Percentiles rank a stretch among this genome's conserved stretches.
These are phyloP conservation scores for Platalea minor DNA, from an alignment of 2,797 vertebrate genomes.

Conservation along the genomic window DNA sequence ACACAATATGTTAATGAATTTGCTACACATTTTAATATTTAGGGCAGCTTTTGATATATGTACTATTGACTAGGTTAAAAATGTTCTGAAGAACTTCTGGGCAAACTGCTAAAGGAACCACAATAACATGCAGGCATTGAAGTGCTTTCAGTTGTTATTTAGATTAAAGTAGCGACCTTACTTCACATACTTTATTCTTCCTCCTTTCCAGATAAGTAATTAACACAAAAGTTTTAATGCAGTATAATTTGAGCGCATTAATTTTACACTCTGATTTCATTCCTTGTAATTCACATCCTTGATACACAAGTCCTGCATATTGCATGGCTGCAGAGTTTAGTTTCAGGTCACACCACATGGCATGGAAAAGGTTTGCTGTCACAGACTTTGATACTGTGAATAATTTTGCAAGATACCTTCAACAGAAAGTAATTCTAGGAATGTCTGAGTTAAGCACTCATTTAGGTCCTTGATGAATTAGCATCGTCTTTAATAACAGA, in stretches of 20 bases:
- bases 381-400: not conserved
- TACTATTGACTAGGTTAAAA: not conserved
- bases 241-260: not conserved
- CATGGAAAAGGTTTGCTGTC: not conserved
- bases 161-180: not conserved
- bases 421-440: not conserved
- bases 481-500: not conserved
- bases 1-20: not conserved
- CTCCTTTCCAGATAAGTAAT: not conserved
- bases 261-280: not conserved
- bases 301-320: not conserved
- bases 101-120: not conserved
- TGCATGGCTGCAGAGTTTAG: not conserved
- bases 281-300: not conserved
- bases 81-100: not conserved
- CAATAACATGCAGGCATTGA: rapidly evolving
- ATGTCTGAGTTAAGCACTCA: not conserved
- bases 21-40: not conserved
- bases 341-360: not conserved
- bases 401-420: not conserved
- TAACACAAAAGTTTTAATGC: not conserved
- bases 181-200: not conserved
- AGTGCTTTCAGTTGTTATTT: not conserved
- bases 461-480: not conserved
- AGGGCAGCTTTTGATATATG: not conserved